Percentiles rank a stretch among this genome's conserved stretches.
phyloP scores from a whole-genome alignment of 2,113 vertebrate genomes.

The Calyptomena viridis region DNA sequence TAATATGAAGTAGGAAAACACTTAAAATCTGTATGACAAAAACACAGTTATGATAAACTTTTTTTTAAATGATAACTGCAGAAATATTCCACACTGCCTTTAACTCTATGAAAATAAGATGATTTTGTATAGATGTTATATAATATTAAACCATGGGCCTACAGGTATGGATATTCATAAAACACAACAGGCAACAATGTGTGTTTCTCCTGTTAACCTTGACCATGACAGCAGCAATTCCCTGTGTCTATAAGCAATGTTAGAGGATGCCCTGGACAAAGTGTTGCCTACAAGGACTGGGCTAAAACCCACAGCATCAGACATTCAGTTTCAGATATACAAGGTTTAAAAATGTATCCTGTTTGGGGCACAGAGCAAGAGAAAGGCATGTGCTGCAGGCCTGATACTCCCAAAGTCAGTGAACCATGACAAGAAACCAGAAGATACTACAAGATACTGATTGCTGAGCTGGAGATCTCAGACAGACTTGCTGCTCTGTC shows the following conservation, averaged over 20 bases:
- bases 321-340: neutral
- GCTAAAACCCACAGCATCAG: neutral
- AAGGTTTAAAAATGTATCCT: neutral
- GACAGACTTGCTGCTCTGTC: neutral
- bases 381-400: neutral
- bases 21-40: neutral
- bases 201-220: neutral
- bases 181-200: fast-evolving
- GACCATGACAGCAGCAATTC: neutral
- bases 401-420: neutral
- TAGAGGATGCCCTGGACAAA: neutral
- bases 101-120: neutral
- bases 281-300: neutral
- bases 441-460: neutral
- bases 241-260: neutral
- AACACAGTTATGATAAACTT: neutral
- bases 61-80: neutral
- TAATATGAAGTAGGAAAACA: neutral
- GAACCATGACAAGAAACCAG: neutral
- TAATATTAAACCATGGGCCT: neutral
- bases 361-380: neutral
- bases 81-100: neutral
- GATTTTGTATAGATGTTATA: neutral
- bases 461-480: neutral
- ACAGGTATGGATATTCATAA: neutral